Conservation (phyloP, 2,888 invertebrate genomes). For the Sialis lutaria region DNA sequence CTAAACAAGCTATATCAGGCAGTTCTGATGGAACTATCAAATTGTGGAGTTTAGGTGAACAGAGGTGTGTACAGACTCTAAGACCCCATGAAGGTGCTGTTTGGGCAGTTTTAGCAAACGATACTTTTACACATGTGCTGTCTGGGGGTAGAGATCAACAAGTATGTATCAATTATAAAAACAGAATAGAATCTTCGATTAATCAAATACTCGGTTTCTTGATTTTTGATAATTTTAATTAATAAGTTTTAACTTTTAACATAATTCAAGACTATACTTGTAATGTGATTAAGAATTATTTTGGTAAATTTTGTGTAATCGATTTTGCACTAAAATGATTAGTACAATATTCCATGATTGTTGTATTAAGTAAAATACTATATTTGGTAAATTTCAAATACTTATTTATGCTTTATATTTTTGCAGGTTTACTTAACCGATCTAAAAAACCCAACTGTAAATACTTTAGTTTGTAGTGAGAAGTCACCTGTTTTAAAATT, state of each 20-base stretch:
- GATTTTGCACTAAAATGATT: too few relatives aligned
- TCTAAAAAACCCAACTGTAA: constrained; percentile 67
- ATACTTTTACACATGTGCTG: constrained; percentile 83
- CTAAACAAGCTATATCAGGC: constrained; percentile 88
- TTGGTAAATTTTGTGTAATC: too few relatives aligned
- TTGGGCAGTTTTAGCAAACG: constrained; percentile 88
- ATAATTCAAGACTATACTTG: too few relatives aligned
- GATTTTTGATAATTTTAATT: too few relatives aligned
- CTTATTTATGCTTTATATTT: neutral
- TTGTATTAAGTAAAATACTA: too few relatives aligned
- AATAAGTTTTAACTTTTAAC: too few relatives aligned
- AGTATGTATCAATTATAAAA: constrained; percentile 16
- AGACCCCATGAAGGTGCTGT: constrained; percentile 91
- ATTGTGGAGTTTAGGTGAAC: constrained; percentile 91
- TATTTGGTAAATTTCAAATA: neutral
- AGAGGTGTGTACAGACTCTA: constrained; percentile 69
- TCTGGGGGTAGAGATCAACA: constrained; percentile 90
- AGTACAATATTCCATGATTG: too few relatives aligned
- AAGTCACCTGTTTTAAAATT: constrained; percentile 75
- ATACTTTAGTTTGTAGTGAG: constrained; percentile 80
- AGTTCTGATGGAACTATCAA: constrained; percentile 97
- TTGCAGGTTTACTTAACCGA: constrained; percentile 46
- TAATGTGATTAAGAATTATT: too few relatives aligned
- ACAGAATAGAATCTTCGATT: too few relatives aligned
- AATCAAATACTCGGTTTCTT: too few relatives aligned